A percentile compares a stretch with the other conserved stretches of the same genome.
These are phyloP conservation scores for Dolomedes plantarius DNA, from an alignment of 2,888 invertebrate species.

Conservation along the genomic window DNA sequence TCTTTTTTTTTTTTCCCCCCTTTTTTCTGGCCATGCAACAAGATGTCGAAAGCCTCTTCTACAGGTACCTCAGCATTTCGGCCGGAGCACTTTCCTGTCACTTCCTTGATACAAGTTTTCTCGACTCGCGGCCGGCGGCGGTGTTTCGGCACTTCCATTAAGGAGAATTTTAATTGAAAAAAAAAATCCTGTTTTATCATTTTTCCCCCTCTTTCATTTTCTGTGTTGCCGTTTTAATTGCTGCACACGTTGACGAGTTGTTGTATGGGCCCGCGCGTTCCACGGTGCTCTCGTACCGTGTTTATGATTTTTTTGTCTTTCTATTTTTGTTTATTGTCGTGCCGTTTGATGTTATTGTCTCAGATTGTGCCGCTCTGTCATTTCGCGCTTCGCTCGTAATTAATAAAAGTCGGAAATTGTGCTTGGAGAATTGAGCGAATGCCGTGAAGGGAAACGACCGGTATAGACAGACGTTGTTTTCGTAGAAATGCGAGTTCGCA, in stretches of 20 bases:
- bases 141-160: not conserved
- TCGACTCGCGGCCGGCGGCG: not conserved
- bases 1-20: no score
- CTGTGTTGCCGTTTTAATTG: not conserved
- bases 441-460: no score
- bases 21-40: no score
- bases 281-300: no score
- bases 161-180: constrained; percentile 3
- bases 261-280: no score
- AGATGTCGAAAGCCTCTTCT: no score
- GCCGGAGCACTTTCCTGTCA: constrained; percentile 42
- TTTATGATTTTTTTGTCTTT: not conserved
- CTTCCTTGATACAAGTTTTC: constrained; percentile 23
- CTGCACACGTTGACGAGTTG: not conserved
- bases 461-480: no score
- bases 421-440: no score
- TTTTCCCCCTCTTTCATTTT: not conserved
- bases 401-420: no score
- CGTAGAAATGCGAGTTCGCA: no score
- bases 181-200: not conserved
- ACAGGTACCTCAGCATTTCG: no score
- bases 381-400: not conserved
- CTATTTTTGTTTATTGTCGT: not conserved
- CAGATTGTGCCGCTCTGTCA: not conserved
- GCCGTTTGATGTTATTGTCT: constrained; percentile 2